Conservation (phyloP, 2,113 vertebrate genomes). For the Paramisgurnus dabryanus region DNA sequence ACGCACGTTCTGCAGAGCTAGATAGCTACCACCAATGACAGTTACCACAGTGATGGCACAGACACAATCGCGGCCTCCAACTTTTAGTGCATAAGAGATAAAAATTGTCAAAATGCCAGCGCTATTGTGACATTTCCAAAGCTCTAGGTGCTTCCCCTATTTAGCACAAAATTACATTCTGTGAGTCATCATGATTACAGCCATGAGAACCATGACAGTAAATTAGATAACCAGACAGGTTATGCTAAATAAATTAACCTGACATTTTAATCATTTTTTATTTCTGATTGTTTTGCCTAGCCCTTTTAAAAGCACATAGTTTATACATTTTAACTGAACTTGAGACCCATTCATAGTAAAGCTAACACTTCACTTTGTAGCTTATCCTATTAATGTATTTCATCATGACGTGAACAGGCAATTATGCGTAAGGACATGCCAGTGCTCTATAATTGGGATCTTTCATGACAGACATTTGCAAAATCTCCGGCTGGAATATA, state of each 20-base stretch:
- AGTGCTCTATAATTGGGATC: conserved; percentile 60
- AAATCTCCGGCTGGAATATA: conserved; percentile 58
- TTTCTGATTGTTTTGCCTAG: not conserved
- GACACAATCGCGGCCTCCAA: conserved; percentile 53
- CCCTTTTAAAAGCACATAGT: not conserved
- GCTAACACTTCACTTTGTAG: conserved; percentile 41
- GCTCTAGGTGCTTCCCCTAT: conserved; percentile 62
- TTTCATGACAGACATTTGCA: conserved; percentile 65
- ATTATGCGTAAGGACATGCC: conserved; percentile 56
- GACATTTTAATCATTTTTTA: conserved; percentile 28
- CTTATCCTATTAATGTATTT: conserved; percentile 49
- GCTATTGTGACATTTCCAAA: conserved; percentile 74
- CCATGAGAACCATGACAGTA: conserved; percentile 57
- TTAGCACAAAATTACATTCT: conserved; percentile 62
- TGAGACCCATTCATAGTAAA: not conserved
- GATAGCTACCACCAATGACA: conserved; percentile 56
- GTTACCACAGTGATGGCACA: conserved; percentile 53
- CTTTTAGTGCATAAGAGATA: conserved; percentile 69
- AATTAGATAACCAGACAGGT: conserved; percentile 22
- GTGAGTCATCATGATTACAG: conserved; percentile 64
- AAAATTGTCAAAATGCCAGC: conserved; percentile 76
- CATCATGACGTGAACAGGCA: conserved; percentile 55
- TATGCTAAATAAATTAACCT: conserved; percentile 5
- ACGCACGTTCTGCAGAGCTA: conserved; percentile 56
- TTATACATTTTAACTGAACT: not conserved